Conservation (phyloP, 2,113 vertebrate species). For the Opisthocomus hoazin region DNA sequence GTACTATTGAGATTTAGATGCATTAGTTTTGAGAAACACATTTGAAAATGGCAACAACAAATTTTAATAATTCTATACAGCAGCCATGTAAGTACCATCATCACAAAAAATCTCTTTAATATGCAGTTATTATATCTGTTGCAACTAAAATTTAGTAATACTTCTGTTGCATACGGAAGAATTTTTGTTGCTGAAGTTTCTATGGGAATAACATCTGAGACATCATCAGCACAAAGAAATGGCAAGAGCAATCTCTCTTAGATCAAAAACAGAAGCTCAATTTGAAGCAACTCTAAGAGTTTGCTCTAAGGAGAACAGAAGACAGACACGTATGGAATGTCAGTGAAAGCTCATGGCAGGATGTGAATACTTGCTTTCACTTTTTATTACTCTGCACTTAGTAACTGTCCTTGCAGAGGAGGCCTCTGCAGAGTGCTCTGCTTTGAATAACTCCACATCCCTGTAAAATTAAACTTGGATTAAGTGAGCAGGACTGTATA, state of each 20-base stretch:
- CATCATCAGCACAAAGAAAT: not conserved
- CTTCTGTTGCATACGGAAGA: not conserved
- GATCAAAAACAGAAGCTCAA: not conserved
- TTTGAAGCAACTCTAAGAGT: not conserved
- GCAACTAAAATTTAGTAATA: not conserved
- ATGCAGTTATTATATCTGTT: not conserved
- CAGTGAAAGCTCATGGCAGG: not conserved
- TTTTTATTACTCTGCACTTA: not conserved
- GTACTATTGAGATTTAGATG: not conserved
- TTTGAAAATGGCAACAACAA: not conserved
- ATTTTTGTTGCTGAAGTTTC: not conserved
- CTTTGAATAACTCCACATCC: not conserved
- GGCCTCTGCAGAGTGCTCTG: not conserved
- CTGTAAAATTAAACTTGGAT: not conserved
- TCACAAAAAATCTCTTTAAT: not conserved
- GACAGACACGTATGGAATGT: not conserved
- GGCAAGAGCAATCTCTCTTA: not conserved
- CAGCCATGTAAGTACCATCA: not conserved
- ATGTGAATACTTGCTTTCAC: not conserved
- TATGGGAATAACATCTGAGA: not conserved
- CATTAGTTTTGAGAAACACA: not conserved
- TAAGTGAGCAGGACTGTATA: not conserved
- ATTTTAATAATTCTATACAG: not conserved
- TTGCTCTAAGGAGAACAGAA: not conserved
- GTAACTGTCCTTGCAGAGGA: not conserved